Evolutionary conservation across 2,888 invertebrate genomes (phyloP), one percentile per base, ranked within the genome.

Genomic region (Lithodes maja): DNA sequence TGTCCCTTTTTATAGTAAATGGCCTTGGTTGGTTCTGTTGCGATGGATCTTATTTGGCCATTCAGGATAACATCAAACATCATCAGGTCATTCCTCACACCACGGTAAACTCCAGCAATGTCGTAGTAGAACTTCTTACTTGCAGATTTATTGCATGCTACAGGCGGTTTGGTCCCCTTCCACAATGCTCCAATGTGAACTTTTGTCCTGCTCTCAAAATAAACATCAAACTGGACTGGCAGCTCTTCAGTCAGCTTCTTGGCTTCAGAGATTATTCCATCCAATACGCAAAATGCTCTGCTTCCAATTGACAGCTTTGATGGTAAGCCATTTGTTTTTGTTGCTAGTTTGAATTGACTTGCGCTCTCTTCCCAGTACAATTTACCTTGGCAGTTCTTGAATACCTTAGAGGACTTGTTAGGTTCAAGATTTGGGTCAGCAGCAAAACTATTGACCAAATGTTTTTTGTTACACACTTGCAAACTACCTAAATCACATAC

Each of bases 121-220:
- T 80, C 80, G 55, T 52, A 80, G 55, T 55, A 55, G 54, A n/a
- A 55, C 17, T 9, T 80, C 7, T 12, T 12, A n/a, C n/a, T 17
- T 54, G 52, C 54, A 9, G 9, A 55, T 80, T 55, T 74, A 15
- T 74, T 17, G 55, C n/a, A 55, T 5, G 17, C 54, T 52, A 9
- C 54, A 9, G 33, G 2, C 54, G 80, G 80, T 54, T 80, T 80
- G 54, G 33, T 33, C 15, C 80, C 80, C 17, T 54, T 54, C 80
- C 80, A 80, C 54, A 80, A 3, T 2, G 80, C 80, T 12, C 9
- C 80, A 0, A 80, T 7, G 17, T 17, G 54, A 53, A n/a, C 33
- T 54, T 15, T 80, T 15, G 80, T 55, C 53, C 17, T 55, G 17
- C 55, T n/a, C n/a, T 55, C 80, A 52, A 80, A 80, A 80, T 17